Evolutionary conservation across 1,140 invertebrate genomes (phyloP), one percentile per base, ranked within the genome.

Genomic region (Thalassaphorura encarpata): DNA sequence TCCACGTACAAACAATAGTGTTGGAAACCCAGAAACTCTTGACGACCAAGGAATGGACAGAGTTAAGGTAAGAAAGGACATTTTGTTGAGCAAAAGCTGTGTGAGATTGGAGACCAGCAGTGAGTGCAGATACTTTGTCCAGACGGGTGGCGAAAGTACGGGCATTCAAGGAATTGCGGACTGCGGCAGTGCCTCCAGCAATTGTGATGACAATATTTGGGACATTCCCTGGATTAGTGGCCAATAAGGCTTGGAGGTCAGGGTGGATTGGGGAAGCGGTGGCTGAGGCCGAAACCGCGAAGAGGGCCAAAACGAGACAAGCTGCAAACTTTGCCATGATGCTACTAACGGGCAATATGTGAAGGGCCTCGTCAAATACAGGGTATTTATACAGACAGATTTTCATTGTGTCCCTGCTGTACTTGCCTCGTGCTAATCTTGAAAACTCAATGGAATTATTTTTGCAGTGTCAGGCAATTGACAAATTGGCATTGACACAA

Each of bases 1-100:
- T 15, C 36, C 23, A 13, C 21, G 19, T 15, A 55, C 27, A 8
- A 31, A 41, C n/a, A 26, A 55, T 48, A n/a, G 24, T 27, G 36
- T 55, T 55, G n/a, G 27, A 43, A 8, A 55, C 18, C 53, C 53
- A 55, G 43, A 48, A 55, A 1, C 27, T 26, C 23, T 11, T 48
- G 13, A 48, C 11, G 11, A 21, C 6, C 4, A 48, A 6, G 23
- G 23, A 27, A 4, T 13, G 26, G 8, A 15, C 3, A 13, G 23
- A 5, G 8, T 6, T 8, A 29, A 48, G 46, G 23, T 11, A 24
- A 23, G 11, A 6, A 6, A 26, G 13, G 21, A 48, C 21, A 5
- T 24, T 13, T 8, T 8, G 5, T 29, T 48, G 46, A 16, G 11
- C 16, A 5, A 11, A 16, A 15, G 23, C 46, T 21, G 46, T 23